Evolutionary conservation across 2,888 invertebrate genomes (phyloP).

Genomic region (Bellardia bayeri): DNA sequence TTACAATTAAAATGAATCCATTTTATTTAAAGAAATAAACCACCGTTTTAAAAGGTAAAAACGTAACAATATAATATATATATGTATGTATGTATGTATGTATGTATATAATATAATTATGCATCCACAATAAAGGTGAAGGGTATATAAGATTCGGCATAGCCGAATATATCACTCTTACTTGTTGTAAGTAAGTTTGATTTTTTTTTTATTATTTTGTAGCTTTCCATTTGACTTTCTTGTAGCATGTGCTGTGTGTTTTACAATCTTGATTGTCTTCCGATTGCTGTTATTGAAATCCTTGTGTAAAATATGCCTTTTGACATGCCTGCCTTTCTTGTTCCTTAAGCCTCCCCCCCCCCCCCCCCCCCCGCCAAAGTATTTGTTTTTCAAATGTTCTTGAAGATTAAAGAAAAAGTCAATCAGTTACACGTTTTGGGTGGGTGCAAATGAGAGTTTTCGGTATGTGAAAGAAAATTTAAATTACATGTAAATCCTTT

Average conservation of each 20-base stretch:
- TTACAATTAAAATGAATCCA: no score
- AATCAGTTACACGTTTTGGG: constrained; percentile 57
- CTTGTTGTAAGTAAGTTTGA: neutral
- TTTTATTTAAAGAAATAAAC: no score
- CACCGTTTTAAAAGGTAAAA: no score
- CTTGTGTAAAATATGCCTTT: constrained; percentile 49
- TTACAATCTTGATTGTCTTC: constrained; percentile 66
- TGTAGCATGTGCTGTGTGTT: neutral
- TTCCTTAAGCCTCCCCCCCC: constrained; percentile 31
- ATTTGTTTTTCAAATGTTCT: constrained; percentile 27
- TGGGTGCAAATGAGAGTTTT: constrained; percentile 7
- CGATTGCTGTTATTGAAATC: constrained; percentile 42
- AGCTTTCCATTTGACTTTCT: constrained; percentile 33
- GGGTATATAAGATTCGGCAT: no score
- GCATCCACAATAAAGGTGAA: no score
- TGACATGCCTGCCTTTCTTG: constrained; percentile 50
- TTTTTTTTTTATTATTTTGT: constrained; percentile 5
- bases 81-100: no score
- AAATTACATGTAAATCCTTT: constrained; percentile 70
- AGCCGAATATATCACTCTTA: no score
- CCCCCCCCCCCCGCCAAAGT: neutral
- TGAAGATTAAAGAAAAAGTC: constrained; percentile 72
- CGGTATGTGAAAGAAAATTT: constrained; percentile 49
- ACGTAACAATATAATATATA: no score
- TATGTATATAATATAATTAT: no score